Percentiles rank a stretch among this genome's conserved stretches.
phyloP scores from a whole-genome alignment of 2,113 vertebrate genomes.

The Cavia porcellus region DNA sequence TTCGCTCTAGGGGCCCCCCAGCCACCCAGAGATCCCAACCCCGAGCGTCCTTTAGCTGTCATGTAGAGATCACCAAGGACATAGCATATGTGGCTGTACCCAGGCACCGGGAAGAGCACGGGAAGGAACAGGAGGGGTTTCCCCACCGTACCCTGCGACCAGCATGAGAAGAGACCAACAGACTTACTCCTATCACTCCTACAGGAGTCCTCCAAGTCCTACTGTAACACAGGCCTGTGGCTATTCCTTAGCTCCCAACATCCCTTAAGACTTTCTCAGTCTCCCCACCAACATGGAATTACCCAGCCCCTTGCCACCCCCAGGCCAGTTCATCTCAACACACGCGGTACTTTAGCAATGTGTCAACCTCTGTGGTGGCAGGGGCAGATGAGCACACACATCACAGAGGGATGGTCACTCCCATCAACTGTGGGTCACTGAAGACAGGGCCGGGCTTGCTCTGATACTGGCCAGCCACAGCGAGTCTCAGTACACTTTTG shows the following conservation, averaged over 20 bases:
- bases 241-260: not conserved
- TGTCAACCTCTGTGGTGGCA: not conserved
- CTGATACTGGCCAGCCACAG: not conserved
- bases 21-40: not conserved
- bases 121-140: not conserved
- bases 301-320: not conserved
- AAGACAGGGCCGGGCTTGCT: not conserved
- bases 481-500: not conserved
- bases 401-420: not conserved
- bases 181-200: not conserved
- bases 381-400: not conserved
- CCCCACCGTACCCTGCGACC: not conserved
- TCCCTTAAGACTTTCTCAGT: not conserved
- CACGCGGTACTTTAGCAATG: not conserved
- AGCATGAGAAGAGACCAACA: not conserved
- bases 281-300: not conserved
- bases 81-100: fast-evolving
- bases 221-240: not conserved
- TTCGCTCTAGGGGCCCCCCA: not conserved
- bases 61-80: not conserved
- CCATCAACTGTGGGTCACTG: not conserved
- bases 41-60: not conserved
- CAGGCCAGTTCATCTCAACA: not conserved
- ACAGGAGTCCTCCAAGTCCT: not conserved
- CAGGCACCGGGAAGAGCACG: not conserved